Conservation (phyloP, 2,797 vertebrate genomes). For the Botia almorhae region DNA sequence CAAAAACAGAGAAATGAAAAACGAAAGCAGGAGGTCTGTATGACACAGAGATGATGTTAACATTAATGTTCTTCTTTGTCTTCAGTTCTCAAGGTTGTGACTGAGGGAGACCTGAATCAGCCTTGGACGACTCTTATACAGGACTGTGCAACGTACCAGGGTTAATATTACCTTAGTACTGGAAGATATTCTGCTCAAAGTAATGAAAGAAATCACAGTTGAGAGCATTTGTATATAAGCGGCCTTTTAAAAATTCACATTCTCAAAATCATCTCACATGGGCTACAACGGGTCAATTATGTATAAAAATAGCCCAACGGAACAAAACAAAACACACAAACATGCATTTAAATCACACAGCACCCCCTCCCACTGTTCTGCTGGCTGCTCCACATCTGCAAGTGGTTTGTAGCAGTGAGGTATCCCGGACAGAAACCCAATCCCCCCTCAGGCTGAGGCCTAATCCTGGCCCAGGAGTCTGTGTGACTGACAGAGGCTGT, state of each 20-base stretch:
- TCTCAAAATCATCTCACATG: conserved; percentile 10
- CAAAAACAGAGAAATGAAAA: conserved; percentile 14
- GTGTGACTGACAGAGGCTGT: conserved; percentile 65
- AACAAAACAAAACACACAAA: conserved; percentile 32
- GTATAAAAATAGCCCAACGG: conserved; percentile 45
- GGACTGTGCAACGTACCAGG: conserved; percentile 53
- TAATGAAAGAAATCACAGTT: neutral
- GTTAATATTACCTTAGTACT: conserved; percentile 30
- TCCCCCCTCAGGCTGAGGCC: conserved; percentile 57
- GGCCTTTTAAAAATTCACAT: neutral
- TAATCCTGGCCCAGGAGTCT: conserved; percentile 63
- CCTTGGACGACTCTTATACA: conserved; percentile 70
- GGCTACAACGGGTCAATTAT: neutral
- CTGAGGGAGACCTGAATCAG: conserved; percentile 62
- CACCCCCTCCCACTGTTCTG: conserved; percentile 35
- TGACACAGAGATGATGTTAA: conserved; percentile 34
- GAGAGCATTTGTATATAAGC: conserved; percentile 19
- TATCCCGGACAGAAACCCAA: conserved; percentile 61
- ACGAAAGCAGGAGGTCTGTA: neutral
- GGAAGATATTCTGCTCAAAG: neutral
- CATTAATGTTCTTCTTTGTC: conserved; percentile 35
- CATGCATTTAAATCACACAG: conserved; percentile 31
- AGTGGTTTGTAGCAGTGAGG: conserved; percentile 64
- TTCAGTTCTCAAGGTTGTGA: conserved; percentile 67
- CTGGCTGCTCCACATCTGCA: conserved; percentile 65